Percentiles rank a stretch among this genome's conserved stretches.
These are phyloP conservation scores for Craseonycteris thonglongyai DNA, from an alignment of 2,113 vertebrate genomes.

Conservation along the genomic window DNA sequence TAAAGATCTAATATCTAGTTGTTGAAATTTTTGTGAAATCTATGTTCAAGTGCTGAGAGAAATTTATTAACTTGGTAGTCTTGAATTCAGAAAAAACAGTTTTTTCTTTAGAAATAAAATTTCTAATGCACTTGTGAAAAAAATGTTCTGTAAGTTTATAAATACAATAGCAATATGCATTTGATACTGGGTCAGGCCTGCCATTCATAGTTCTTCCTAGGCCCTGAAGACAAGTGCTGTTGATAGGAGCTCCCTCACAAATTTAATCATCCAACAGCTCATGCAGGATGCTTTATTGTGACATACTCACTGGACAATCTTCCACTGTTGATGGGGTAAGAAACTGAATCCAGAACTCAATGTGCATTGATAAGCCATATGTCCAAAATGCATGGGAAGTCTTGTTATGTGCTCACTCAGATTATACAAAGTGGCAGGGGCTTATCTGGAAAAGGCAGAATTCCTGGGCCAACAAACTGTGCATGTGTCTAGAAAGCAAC, in stretches of 20 bases:
- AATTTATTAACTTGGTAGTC: background rate
- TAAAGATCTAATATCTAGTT: background rate
- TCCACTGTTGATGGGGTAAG: background rate
- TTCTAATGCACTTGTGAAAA: background rate
- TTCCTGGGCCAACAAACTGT: background rate
- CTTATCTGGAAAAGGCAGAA: background rate
- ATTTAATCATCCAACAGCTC: background rate
- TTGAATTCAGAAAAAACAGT: background rate
- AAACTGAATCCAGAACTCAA: background rate
- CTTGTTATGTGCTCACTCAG: background rate
- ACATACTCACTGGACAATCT: background rate
- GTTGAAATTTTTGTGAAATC: background rate
- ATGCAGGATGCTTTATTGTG: background rate
- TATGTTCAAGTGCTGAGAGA: background rate
- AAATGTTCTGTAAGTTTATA: background rate
- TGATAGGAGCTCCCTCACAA: background rate
- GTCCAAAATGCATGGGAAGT: background rate
- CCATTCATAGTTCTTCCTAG: background rate
- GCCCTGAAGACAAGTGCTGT: background rate
- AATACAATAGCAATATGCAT: background rate
- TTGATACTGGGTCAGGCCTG: background rate
- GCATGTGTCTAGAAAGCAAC: background rate
- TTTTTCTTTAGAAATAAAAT: background rate
- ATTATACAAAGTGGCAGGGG: background rate
- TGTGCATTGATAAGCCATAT: background rate